Percentiles rank a stretch among this genome's conserved stretches.
Evolutionary conservation across 2,113 vertebrate species (phyloP).

Genomic region (Zosterops borbonicus): DNA sequence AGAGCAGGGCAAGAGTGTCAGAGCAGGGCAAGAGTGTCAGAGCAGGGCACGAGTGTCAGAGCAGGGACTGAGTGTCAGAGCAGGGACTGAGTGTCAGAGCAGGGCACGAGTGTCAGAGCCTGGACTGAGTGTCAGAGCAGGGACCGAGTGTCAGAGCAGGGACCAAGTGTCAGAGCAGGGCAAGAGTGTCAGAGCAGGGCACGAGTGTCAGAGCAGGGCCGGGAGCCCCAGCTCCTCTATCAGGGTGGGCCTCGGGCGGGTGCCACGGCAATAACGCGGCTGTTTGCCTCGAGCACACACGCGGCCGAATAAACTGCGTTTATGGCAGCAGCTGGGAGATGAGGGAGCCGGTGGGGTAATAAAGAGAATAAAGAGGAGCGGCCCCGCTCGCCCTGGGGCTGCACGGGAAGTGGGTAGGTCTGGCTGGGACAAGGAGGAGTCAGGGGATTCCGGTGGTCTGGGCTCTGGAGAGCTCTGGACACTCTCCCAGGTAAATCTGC

Average conservation of each 20-base stretch:
- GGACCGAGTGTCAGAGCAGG: too few species aligned
- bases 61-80: too few species aligned
- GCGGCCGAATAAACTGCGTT: background rate
- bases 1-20: too few species aligned
- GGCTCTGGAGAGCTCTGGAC: background rate
- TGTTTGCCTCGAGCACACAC: slow-evolving; percentile 37
- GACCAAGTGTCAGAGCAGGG: background rate
- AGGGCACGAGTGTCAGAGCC: too few species aligned
- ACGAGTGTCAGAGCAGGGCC: background rate
- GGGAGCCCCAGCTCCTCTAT: background rate
- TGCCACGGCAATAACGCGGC: background rate
- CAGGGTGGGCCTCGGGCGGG: background rate
- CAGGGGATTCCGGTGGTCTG: background rate
- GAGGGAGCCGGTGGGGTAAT: background rate
- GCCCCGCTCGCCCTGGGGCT: background rate
- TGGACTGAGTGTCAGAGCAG: too few species aligned
- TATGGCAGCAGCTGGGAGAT: slow-evolving; percentile 67
- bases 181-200: background rate
- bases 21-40: too few species aligned
- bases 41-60: too few species aligned
- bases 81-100: too few species aligned
- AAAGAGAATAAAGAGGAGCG: slow-evolving; percentile 52
- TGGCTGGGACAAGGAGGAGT: background rate
- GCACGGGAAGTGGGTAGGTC: background rate
- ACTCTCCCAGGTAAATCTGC: background rate